phyloP scores from a whole-genome alignment of 2,113 vertebrate genomes.

The Xenopus borealis region DNA sequence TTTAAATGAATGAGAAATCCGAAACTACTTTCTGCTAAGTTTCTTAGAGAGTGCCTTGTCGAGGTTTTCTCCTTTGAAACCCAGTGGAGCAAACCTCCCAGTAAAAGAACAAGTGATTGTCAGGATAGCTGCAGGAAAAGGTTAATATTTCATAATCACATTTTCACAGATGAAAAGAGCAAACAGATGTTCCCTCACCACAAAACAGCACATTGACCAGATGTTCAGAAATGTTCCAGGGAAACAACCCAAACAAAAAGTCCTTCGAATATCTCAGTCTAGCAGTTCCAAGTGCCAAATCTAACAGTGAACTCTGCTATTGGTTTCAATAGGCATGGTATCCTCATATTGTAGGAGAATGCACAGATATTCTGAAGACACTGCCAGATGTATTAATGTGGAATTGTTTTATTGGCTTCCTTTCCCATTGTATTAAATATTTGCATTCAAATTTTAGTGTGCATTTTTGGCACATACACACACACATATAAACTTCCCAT shows the following conservation, averaged over 20 bases:
- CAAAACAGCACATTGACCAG: constrained; percentile 41
- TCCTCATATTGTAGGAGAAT: too few species aligned
- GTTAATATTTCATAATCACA: constrained; percentile 40
- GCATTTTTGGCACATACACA: too few species aligned
- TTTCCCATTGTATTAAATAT: too few species aligned
- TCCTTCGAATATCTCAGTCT: constrained; percentile 13
- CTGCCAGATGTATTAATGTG: background rate
- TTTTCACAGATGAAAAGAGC: constrained; percentile 44
- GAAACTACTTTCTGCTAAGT: background rate
- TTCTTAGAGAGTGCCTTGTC: constrained; percentile 1
- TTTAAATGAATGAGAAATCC: constrained; percentile 31
- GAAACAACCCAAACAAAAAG: constrained; percentile 18
- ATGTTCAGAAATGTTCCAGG: constrained; percentile 35
- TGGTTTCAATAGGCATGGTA: background rate
- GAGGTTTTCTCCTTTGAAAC: constrained; percentile 16
- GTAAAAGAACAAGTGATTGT: constrained; percentile 13
- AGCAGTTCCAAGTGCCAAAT: background rate
- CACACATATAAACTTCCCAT: too few species aligned
- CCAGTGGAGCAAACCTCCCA: constrained; percentile 28
- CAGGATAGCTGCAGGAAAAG: constrained; percentile 26
- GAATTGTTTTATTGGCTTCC: background rate
- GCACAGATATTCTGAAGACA: too few species aligned
- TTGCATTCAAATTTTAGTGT: too few species aligned
- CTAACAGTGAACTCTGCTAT: background rate
- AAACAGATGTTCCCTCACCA: constrained; percentile 38